Evolutionary conservation across 2,797 vertebrate species (phyloP), one percentile per base, ranked within the genome.

Genomic region (Prunella strophiata): DNA sequence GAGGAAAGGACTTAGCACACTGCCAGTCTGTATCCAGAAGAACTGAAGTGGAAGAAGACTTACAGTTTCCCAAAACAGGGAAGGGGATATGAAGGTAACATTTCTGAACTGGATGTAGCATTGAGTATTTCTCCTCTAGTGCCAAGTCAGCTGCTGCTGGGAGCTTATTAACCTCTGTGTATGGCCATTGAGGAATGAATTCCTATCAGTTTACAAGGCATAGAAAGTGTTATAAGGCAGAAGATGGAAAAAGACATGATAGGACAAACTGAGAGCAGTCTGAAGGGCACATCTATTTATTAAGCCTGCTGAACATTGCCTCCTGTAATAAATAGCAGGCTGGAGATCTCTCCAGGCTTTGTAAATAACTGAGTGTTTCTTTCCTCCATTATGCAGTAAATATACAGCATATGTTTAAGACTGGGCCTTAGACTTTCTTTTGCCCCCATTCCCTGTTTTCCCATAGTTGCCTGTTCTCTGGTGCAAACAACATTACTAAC

Each of bases 111-210:
- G 83, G 73, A 30, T 55, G 40, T 54, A 84, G 50, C 11, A 1
- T 30, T 66, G 70, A 94, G 59, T 90, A 91, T 94, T 96, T 95
- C 74, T 96, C 65, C 55, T 62, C 73, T 59, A 59, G 36, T 94
- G 94, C 85, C 58, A 94, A 93, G 89, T 96, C 96, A 96, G 95
- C 94, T 94, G 85, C 83, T 94, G 83, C 83, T 90, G 55, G 66
- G 62, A 96, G 77, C 80, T 94, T 94, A 93, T 95, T 96, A 93
- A 95, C 93, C 94, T 94, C 91, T 90, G 86, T 68, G 73, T 91
- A 76, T 75, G 74, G 84, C 91, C 90, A 96, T 2, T 88, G 83
- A 95, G 83, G 59, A 94, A 94, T 91, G 83, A 94, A 94, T 91
- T 90, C 77, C 83, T 96, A 93, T 86, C 83, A 59, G 80, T 94